Evolutionary conservation across 2,113 vertebrate species (phyloP).

Genomic region (Pardalotus punctatus): DNA sequence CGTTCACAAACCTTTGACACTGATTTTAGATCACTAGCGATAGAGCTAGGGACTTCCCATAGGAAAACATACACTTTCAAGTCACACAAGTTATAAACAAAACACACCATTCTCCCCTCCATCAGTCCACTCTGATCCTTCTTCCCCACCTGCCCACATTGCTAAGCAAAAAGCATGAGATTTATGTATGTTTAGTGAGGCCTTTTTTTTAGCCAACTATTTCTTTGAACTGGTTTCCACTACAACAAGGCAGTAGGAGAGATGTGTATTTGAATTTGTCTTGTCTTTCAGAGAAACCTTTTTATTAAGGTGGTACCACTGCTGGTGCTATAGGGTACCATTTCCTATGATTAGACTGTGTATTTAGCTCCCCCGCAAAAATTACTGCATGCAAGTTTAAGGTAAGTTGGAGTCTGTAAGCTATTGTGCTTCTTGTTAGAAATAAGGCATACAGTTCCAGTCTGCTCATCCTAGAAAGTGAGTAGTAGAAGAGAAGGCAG

Average conservation of each 20-base stretch:
- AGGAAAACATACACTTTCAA: conserved; percentile 1
- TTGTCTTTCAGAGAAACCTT: neutral
- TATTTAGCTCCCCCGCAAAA: neutral
- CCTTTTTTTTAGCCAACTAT: neutral
- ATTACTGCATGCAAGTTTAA: neutral
- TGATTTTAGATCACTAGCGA: conserved; percentile 40
- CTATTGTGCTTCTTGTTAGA: neutral
- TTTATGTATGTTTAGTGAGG: neutral
- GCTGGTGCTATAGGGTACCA: neutral
- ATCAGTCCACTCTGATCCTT: neutral
- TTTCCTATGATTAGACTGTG: neutral
- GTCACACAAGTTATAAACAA: conserved; percentile 4
- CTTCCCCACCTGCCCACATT: neutral
- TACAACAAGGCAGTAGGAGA: neutral
- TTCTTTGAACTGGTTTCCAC: neutral
- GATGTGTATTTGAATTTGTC: neutral
- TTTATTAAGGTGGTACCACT: neutral
- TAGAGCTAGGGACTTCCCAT: conserved; percentile 3
- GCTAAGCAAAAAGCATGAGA: neutral
- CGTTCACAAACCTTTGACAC: conserved; percentile 73
- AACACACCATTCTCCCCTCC: neutral
- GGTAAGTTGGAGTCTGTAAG: neutral
- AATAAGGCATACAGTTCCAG: neutral
- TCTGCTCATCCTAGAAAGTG: neutral
- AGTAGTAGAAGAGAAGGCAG: neutral